Evolutionary conservation across 2,797 vertebrate species (phyloP).

Genomic region (Anguilla anguilla): DNA sequence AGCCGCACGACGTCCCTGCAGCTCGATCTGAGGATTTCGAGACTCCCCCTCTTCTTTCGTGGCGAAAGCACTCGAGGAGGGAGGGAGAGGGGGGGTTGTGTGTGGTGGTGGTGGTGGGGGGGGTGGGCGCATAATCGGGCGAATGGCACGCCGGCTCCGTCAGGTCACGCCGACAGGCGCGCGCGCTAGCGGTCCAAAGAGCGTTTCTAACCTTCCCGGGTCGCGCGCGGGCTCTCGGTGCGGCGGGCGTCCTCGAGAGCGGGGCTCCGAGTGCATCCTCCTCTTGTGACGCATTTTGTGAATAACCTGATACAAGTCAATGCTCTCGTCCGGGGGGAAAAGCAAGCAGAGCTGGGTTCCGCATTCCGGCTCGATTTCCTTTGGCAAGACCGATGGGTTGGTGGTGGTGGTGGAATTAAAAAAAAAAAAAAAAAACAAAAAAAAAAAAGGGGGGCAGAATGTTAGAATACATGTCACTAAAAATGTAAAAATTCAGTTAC

Average conservation of each 20-base stretch:
- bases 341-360: constrained; percentile 94
- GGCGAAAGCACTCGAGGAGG: constrained; percentile 69
- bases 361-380: constrained; percentile 95
- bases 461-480: background rate
- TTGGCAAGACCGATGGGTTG: background rate
- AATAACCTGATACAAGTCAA: constrained; percentile 96
- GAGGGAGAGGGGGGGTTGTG: constrained; percentile 54
- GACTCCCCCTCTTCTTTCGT: constrained; percentile 77
- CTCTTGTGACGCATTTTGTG: constrained; percentile 96
- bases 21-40: constrained; percentile 85
- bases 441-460: too few species aligned
- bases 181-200: constrained; percentile 93
- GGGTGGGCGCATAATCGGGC: constrained; percentile 39
- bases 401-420: background rate
- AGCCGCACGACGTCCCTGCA: constrained; percentile 86
- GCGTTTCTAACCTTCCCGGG: constrained; percentile 99
- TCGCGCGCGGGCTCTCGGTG: constrained; percentile 89
- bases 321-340: constrained; percentile 94
- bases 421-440: background rate
- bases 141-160: constrained; percentile 54
- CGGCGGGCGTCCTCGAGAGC: constrained; percentile 90
- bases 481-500: background rate
- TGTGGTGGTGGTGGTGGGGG: too few species aligned
- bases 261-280: constrained; percentile 90
- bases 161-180: constrained; percentile 85